These are phyloP conservation scores for Nothoprocta pentlandii DNA, from an alignment of 2,113 vertebrate species.

Conservation along the genomic window DNA sequence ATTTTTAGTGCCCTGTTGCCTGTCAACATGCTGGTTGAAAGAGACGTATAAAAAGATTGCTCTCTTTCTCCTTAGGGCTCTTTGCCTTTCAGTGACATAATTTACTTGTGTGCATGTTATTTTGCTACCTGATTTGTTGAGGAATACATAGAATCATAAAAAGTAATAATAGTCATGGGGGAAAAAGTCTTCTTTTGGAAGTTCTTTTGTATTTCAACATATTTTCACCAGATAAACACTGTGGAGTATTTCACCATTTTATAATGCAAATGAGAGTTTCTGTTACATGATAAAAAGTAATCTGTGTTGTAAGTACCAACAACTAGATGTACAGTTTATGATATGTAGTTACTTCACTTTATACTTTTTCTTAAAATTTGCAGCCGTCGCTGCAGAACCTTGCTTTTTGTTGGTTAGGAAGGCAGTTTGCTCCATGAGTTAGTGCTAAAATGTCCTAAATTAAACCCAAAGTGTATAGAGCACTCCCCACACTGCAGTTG, in stretches of 20 bases:
- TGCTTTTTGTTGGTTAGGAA: not conserved
- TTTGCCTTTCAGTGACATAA: not conserved
- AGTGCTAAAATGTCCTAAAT: not conserved
- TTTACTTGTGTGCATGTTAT: not conserved
- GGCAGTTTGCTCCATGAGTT: not conserved
- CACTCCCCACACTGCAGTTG: not conserved
- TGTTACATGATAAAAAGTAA: slow-evolving; percentile 4
- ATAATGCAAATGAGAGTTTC: slow-evolving; percentile 45
- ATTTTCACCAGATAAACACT: slow-evolving; percentile 18
- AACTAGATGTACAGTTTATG: slow-evolving; percentile 20
- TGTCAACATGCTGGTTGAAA: fast-evolving
- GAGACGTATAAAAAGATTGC: not conserved
- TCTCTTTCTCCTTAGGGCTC: not conserved
- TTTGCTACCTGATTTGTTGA: not conserved
- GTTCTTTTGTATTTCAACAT: slow-evolving; percentile 18
- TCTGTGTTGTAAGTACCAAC: slow-evolving; percentile 27
- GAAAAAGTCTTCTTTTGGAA: not conserved
- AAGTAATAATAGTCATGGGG: not conserved
- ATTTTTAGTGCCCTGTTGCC: not conserved
- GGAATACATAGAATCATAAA: not conserved
- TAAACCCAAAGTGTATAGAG: not conserved
- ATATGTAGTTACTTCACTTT: slow-evolving; percentile 43
- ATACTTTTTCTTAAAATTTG: slow-evolving; percentile 35
- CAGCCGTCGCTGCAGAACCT: slow-evolving; percentile 20
- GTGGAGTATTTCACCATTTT: slow-evolving; percentile 3